Conservation (phyloP, 2,113 vertebrate species). For the Brienomyrus brachyistius region DNA sequence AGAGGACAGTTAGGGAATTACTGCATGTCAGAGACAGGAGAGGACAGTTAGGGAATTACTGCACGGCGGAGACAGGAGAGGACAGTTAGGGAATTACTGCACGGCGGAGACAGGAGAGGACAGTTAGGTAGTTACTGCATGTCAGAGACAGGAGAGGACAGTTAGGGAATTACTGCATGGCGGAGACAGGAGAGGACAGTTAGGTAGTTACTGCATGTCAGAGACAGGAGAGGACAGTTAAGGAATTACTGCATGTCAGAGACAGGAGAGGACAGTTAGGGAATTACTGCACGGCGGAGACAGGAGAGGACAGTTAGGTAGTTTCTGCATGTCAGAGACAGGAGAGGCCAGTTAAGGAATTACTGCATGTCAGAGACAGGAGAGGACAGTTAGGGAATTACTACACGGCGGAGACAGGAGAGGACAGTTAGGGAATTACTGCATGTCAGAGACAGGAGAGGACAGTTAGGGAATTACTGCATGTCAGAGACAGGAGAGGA, state of each 20-base stretch:
- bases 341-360: not conserved
- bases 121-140: not conserved
- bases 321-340: not conserved
- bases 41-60: not conserved
- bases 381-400: not conserved
- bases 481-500: not conserved
- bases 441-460: not conserved
- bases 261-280: not conserved
- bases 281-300: not conserved
- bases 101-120: not conserved
- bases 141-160: not conserved
- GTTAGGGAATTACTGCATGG: no score
- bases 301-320: not conserved
- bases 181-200: no score
- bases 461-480: not conserved
- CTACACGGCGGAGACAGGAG: not conserved
- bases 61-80: not conserved
- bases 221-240: no score
- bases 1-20: not conserved
- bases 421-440: not conserved
- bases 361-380: not conserved
- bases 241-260: no score
- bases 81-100: not conserved
- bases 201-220: no score
- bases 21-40: not conserved